Evolutionary conservation across 2,797 vertebrate species (phyloP).

Genomic region (Fundulus diaphanus): DNA sequence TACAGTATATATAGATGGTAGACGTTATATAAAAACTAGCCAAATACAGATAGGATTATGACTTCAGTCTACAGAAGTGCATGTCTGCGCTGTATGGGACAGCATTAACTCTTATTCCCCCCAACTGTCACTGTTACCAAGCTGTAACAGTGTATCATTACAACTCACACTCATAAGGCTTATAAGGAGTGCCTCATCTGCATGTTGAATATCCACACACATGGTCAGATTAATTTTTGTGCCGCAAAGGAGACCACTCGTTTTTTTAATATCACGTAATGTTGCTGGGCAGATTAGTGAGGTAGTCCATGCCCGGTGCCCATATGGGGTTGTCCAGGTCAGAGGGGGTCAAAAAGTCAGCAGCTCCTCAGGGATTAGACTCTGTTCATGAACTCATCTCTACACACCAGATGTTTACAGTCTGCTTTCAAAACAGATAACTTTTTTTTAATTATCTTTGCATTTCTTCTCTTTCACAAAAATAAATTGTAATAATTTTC

Average conservation of each 20-base stretch:
- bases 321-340: constrained; percentile 20
- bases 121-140: constrained; percentile 1
- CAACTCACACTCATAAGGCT: neutral
- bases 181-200: neutral
- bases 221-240: neutral
- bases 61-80: neutral
- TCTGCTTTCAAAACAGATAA: neutral
- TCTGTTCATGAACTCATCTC: constrained; percentile 7
- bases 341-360: constrained; percentile 46
- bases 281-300: constrained; percentile 45
- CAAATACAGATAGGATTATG: neutral
- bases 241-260: neutral
- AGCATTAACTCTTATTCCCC: constrained; percentile 1
- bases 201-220: neutral
- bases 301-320: neutral
- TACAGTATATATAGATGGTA: neutral
- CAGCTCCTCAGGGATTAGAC: constrained; percentile 52
- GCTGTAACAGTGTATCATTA: neutral
- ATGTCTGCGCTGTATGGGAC: neutral
- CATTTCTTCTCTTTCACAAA: neutral
- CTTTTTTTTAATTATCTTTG: neutral
- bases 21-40: neutral
- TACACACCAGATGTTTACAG: neutral
- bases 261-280: constrained; percentile 44
- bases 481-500: neutral